A percentile compares a stretch with the other conserved stretches of the same genome.
phyloP scores from a whole-genome alignment of 2,888 invertebrate species.

The Dilophus febrilis region DNA sequence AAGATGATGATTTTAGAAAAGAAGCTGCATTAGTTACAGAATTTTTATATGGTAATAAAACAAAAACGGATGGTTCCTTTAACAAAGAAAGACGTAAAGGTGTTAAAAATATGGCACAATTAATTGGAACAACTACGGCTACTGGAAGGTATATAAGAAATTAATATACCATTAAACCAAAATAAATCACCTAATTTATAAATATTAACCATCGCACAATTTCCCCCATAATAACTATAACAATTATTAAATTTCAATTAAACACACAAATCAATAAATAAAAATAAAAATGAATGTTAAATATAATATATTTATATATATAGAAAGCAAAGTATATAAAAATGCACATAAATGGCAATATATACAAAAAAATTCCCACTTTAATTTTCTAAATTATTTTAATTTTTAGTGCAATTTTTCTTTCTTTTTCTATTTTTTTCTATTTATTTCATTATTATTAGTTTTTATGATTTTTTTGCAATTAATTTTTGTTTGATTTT shows the following conservation, averaged over 20 bases:
- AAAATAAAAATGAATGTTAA: too few species aligned
- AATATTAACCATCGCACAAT: too few species aligned
- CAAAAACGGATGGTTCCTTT: conserved; percentile 25
- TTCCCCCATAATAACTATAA: too few species aligned
- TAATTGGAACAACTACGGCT: conserved; percentile 15
- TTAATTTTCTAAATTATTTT: neutral
- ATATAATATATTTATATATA: too few species aligned
- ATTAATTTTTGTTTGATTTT: neutral
- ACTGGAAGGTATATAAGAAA: conserved; percentile 13
- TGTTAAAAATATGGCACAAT: conserved; percentile 15
- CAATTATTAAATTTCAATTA: conserved; percentile 3
- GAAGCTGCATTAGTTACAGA: conserved; percentile 39
- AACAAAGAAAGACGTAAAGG: conserved; percentile 15
- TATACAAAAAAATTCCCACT: conserved; percentile 1
- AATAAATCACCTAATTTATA: too few species aligned
- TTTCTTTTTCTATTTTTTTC: neutral
- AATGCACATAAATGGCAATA: too few species aligned
- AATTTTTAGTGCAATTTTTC: neutral
- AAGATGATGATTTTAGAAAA: conserved; percentile 32
- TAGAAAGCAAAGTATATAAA: too few species aligned
- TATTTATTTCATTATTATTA: conserved; percentile 2
- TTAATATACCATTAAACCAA: conserved; percentile 10
- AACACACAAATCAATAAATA: neutral
- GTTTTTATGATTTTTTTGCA: conserved; percentile 1
- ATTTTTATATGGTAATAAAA: conserved; percentile 36